Percentiles rank a stretch among this genome's conserved stretches.
Evolutionary conservation across 2,113 vertebrate species (phyloP).

Genomic region (Pseudorhombus dupliciocellatus): DNA sequence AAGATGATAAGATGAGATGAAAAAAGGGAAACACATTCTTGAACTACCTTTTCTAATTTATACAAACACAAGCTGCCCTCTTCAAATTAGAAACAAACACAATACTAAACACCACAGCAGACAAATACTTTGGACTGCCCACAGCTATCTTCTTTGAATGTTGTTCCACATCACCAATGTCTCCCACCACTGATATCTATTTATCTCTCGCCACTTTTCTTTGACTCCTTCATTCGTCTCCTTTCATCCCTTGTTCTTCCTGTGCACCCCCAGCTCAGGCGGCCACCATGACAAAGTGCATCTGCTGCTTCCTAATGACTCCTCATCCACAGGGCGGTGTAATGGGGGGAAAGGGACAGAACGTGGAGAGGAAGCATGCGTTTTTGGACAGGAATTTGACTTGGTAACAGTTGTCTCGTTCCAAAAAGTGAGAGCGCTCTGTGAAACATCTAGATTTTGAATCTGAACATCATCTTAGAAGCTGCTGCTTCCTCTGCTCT

Average conservation of each 20-base stretch:
- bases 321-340: constrained; percentile 34
- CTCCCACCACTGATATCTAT: constrained; percentile 1
- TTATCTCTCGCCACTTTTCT: constrained; percentile 14
- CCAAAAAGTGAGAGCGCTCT: background rate
- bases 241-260: constrained; percentile 24
- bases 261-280: constrained; percentile 19
- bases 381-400: constrained; percentile 8
- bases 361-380: constrained; percentile 21
- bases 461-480: constrained; percentile 5
- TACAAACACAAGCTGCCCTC: constrained; percentile 5
- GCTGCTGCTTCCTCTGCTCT: constrained; percentile 4
- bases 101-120: background rate
- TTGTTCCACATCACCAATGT: constrained; percentile 17
- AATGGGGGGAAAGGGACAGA: constrained; percentile 16
- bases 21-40: constrained; percentile 12
- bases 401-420: constrained; percentile 14
- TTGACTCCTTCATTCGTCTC: background rate
- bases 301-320: constrained; percentile 66
- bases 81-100: background rate
- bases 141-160: background rate
- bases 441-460: constrained; percentile 9
- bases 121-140: background rate
- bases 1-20: constrained; percentile 21
- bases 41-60: constrained; percentile 7
- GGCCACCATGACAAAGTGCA: constrained; percentile 63